A percentile compares a stretch with the other conserved stretches of the same genome.
Conservation (phyloP, 1,140 invertebrate genomes). For the Orius insidiosus region DNA sequence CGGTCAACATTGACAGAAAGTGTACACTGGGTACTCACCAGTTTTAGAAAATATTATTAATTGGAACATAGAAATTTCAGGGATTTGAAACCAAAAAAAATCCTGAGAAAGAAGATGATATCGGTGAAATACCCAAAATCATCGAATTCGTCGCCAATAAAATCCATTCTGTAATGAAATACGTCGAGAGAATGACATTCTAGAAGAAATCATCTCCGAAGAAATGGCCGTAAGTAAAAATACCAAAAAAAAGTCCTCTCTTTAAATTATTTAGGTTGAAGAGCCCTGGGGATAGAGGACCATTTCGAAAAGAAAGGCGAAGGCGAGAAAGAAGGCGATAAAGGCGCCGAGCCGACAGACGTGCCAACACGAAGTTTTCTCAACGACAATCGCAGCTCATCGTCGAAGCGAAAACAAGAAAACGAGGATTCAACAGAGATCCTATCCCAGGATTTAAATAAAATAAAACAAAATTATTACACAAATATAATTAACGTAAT, state of each 20-base stretch:
- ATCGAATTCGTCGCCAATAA: no score
- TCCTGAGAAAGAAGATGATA: no score
- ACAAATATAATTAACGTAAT: neutral
- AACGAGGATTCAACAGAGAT: slow-evolving; percentile 36
- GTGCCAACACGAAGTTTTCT: slow-evolving; percentile 57
- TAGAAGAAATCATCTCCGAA: no score
- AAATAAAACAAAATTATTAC: neutral
- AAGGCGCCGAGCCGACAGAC: slow-evolving; percentile 44
- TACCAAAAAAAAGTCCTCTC: neutral
- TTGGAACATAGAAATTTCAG: no score
- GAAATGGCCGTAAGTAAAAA: no score
- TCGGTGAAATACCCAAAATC: no score
- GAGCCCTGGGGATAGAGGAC: slow-evolving; percentile 8
- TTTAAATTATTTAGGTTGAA: slow-evolving; percentile 1
- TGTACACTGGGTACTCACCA: no score
- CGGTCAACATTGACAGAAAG: no score
- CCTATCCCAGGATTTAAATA: slow-evolving; percentile 6
- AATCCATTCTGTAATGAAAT: no score
- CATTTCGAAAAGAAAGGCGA: slow-evolving; percentile 4
- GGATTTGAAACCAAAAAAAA: no score
- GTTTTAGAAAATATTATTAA: neutral
- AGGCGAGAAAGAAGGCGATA: slow-evolving; percentile 13
- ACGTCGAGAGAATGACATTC: no score
- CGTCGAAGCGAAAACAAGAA: slow-evolving; percentile 61
- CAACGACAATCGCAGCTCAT: slow-evolving; percentile 64